These are phyloP conservation scores for Brevimyrus niger DNA, from an alignment of 2,113 vertebrate species.

Conservation along the genomic window DNA sequence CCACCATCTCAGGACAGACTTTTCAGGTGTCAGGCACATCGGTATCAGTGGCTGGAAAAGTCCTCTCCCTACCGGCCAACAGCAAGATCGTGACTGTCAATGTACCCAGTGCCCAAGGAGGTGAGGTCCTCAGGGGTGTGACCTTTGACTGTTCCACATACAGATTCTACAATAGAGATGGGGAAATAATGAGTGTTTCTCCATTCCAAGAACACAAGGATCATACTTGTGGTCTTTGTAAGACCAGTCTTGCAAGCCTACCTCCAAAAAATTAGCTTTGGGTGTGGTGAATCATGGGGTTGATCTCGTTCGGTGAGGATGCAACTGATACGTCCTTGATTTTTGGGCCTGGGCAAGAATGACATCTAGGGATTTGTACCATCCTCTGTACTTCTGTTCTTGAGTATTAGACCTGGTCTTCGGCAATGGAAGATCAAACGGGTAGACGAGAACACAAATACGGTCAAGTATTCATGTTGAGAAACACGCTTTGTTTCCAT, in stretches of 20 bases:
- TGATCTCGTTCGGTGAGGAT: neutral
- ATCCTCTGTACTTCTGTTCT: neutral
- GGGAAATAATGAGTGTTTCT: neutral
- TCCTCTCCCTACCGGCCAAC: constrained; percentile 94
- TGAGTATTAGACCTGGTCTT: neutral
- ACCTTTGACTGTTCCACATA: neutral
- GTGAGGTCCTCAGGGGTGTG: constrained; percentile 49
- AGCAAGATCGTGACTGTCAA: constrained; percentile 99
- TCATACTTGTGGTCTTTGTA: neutral
- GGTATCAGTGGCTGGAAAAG: constrained; percentile 85
- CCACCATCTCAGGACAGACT: constrained; percentile 85
- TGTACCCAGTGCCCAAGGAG: constrained; percentile 94
- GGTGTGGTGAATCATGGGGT: neutral
- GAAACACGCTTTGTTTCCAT: neutral
- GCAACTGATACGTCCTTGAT: neutral
- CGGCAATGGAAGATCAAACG: neutral
- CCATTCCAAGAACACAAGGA: neutral
- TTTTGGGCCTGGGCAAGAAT: neutral
- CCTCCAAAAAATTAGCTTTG: neutral
- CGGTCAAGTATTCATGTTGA: neutral
- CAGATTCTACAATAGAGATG: neutral
- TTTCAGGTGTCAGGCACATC: constrained; percentile 91
- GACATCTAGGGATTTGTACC: neutral
- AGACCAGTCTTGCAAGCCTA: neutral
- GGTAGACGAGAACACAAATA: neutral